Base-by-base conservation (phyloP, 2,113 vertebrate species). In the Dipodomys ordii region DNA sequence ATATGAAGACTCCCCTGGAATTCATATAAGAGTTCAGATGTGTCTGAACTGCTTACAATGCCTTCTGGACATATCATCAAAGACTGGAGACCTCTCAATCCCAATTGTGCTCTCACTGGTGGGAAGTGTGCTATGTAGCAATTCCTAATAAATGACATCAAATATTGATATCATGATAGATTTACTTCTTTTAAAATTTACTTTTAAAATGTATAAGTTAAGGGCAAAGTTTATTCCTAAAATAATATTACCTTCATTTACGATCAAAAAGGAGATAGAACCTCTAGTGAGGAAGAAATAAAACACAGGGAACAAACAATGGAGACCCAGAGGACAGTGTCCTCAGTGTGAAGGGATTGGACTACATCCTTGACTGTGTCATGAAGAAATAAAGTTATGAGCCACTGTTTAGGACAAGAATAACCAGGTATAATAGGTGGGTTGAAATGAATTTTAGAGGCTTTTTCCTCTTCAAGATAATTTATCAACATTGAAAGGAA, bases 271-370 rank as follows among this genome's bases (percentile, higher is more conserved):
- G 28, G 35, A 95, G 44, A 35, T 49, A 1, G 39, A 82, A 44
- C 87, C 95, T 93, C 7, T 96, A 71, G 49, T 28, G 39, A 92
- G 74, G 46, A 87, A 95, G 32, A 92, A 94, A 89, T 13, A 83
- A 92, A 94, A 90, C 30, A 72, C 49, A 92, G 77, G 39, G 39
- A 39, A 39, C 39, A 39, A 28, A 71, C 20, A 94, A 90, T 86
- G 9, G 32, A 92, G 22, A 65, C 27, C 87, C 8, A 85, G 30
- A 65, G 16, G 12, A 83, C 12, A 90, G 73, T 90, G 30, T 28
- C 39, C 25, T 88, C 68, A 87, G 39, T 49, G n/a, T 82, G 60
- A 92, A 11, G 80, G 80, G 72, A 18, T 80, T 95, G 6, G 16
- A 18, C 15, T 91, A 32, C 65, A 84, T 83, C 57, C 95, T 84